phyloP scores from a whole-genome alignment of 2,113 vertebrate genomes.

The Peromyscus maniculatus region DNA sequence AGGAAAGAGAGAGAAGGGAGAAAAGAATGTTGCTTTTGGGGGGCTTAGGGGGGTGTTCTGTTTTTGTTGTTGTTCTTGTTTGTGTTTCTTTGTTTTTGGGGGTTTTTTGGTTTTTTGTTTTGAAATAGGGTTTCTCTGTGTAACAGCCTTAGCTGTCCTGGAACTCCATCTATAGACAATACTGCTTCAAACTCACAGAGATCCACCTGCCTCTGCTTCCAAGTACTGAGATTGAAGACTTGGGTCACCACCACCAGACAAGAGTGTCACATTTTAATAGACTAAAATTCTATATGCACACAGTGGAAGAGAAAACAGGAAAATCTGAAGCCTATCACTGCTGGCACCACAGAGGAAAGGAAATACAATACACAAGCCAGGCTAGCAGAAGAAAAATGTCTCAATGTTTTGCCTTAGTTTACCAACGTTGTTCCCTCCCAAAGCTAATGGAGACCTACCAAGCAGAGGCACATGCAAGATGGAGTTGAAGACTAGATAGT shows the following conservation, averaged over 20 bases:
- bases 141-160: no score
- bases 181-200: no score
- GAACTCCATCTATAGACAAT: no score
- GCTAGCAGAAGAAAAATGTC: neutral
- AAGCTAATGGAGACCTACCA: neutral
- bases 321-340: neutral
- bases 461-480: accelerated
- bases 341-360: neutral
- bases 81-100: no score
- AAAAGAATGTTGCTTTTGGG: neutral
- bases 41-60: neutral
- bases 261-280: neutral
- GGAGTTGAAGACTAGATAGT: no score
- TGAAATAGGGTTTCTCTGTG: no score
- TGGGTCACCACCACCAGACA: no score
- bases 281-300: neutral
- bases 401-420: neutral
- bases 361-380: neutral
- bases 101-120: no score
- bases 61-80: neutral
- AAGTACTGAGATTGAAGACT: accelerated
- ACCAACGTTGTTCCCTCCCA: neutral
- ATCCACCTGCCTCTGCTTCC: no score
- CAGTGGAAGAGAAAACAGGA: neutral
- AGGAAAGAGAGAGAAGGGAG: neutral